Base-by-base conservation (phyloP, 2,797 vertebrate genomes). In the Mormyrus hasselquistii region DNA sequence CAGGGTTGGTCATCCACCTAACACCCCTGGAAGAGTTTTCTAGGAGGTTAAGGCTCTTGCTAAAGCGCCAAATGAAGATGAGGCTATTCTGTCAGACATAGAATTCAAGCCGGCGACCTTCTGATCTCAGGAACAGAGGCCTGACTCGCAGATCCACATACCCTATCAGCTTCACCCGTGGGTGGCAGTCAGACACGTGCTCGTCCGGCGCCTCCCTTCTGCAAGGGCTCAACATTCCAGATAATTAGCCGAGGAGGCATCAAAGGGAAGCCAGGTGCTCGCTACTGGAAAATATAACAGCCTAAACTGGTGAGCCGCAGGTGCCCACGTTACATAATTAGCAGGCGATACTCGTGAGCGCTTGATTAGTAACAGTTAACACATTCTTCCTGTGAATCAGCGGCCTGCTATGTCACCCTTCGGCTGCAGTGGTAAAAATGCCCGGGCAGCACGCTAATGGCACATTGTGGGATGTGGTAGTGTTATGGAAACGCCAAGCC, bases 291-390 rank as follows among this genome's bases (percentile, higher is more conserved):
- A 88, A 89, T 88, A 86, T 86, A 91, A 88, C 85, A 50, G 90
- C 76, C 87, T 88, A 89, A 90, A 92, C 88, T 90, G 87, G 89
- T 87, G 88, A 92, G 83, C 89, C 88, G 91, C 93, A 93, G 93
- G 93, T 93, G 93, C 93, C 90, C 90, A 69, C 90, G 92, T 93
- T 93, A 91, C 91, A 89, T 89, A 83, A 87, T 86, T 89, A 5
- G 62, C 29, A 62, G 38, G 3, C 12, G 16, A 87, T 88, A 87
- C 88, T 85, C 88, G 2, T 91, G 89, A 88, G 90, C n/a, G 73
- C 38, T 88, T 92, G 91, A 92, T 91, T 89, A 91, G 90, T 3
- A 73, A 88, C 88, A 47, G 89, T 7, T 82, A 89, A 88, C 25
- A 89, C 87, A 90, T 52, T 87, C 87, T 57, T 89, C 41, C 69